Base-by-base conservation (phyloP, 2,113 vertebrate genomes). In the Brevimyrus niger region DNA sequence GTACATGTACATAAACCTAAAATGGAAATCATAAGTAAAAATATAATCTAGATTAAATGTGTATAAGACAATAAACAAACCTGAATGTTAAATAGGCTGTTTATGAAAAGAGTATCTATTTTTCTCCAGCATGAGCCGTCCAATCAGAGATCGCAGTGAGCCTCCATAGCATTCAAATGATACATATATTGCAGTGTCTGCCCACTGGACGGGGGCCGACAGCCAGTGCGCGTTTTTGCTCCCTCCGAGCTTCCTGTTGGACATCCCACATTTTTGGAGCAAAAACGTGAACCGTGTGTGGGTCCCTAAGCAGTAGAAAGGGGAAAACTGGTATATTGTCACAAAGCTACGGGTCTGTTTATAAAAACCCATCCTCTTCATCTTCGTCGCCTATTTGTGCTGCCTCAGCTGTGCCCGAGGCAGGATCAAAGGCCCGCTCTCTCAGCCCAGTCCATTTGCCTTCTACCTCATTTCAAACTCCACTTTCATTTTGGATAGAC, bases 391-490 rank as follows among this genome's bases (percentile, higher is more conserved):
- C 94, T 95, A 95, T 95, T 95, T 95, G 94, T 90, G 90, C 90
- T 92, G 90, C 94, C 95, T 94, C 95, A 96, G 95, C 95, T 96
- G 95, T 94, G 95, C 92, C 92, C 93, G 93, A 91, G 94, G 93
- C 92, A 93, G 94, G 94, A 96, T 95, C 95, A 95, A 94, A 96
- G 95, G 93, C 93, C 93, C 90, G 91, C 89, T 95, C 94, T 96
- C 94, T 96, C 95, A 95, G 93, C 94, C 92, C 93, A 93, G 94
- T 95, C 94, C 94, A 96, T 96, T 96, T 95, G 95, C 91, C 89
- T 89, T 89, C 91, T 38, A 8, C 76, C 38, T 90, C 90, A 86
- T 88, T 89, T 88, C 88, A 90, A 91, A 90, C 91, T 91, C 92
- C 27, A 35, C 42, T 50, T 47, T 89, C 51, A 89, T 89, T 89